phyloP scores from a whole-genome alignment of 2,113 vertebrate species.

The Galeopterus variegatus region DNA sequence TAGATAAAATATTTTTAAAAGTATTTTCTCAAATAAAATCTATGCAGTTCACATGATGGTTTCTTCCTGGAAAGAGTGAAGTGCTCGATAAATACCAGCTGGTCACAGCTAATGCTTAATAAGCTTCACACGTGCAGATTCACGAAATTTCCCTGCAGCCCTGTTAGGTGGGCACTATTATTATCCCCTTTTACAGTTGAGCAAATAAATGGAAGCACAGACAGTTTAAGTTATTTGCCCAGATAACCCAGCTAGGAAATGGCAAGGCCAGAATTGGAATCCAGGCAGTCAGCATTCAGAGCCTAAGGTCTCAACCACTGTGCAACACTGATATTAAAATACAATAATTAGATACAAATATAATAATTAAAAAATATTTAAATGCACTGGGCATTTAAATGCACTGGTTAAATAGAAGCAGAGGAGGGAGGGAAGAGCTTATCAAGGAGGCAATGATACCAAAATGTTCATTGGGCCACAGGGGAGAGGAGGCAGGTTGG shows the following conservation, averaged over 20 bases:
- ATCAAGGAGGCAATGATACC: not conserved
- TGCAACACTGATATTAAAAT: not conserved
- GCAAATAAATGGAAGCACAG: not conserved
- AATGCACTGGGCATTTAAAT: not conserved
- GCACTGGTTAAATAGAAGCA: not conserved
- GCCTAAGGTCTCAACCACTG: not conserved
- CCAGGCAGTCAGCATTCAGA: not conserved
- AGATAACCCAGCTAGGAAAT: not conserved
- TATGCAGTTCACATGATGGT: not conserved
- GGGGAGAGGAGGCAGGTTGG: not conserved
- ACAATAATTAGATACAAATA: not conserved
- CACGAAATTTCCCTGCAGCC: too few relatives aligned
- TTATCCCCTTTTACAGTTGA: not conserved
- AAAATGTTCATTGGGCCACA: too few relatives aligned
- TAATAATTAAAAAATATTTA: not conserved
- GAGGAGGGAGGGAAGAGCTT: not conserved
- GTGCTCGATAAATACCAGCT: not conserved
- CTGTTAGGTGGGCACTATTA: too few relatives aligned
- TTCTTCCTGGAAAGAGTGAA: not conserved
- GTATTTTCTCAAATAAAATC: not conserved
- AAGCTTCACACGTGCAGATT: not conserved
- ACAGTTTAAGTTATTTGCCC: not conserved
- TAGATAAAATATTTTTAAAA: not conserved
- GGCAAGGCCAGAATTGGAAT: not conserved
- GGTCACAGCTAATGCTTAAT: not conserved